Conservation (phyloP, 2,797 vertebrate species). For the Micromesistius poutassou region DNA sequence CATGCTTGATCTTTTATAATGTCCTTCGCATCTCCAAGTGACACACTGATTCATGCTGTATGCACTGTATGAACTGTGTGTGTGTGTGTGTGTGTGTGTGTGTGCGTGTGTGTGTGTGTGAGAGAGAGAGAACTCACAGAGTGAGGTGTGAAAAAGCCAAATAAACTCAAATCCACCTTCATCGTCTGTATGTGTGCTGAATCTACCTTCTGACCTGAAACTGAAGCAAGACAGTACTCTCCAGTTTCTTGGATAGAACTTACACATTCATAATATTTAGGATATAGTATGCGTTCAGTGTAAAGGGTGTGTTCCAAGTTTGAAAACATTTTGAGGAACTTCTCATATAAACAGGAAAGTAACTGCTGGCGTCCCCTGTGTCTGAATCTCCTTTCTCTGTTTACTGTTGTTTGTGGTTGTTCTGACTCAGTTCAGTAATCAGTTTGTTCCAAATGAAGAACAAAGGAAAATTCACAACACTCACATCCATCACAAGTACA, state of each 20-base stretch:
- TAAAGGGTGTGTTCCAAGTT: background rate
- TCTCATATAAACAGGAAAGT: conserved; percentile 12
- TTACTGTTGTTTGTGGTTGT: conserved; percentile 18
- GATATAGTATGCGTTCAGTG: background rate
- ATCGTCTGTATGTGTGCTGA: conserved; percentile 15
- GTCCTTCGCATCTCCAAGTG: conserved; percentile 50
- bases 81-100: background rate
- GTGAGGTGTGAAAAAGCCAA: background rate
- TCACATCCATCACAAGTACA: conserved; percentile 19
- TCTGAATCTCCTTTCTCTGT: conserved; percentile 20
- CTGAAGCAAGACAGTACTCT: background rate
- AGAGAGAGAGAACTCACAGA: background rate
- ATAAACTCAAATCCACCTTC: conserved; percentile 4
- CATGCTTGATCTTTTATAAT: conserved; percentile 23
- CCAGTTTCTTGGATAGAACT: background rate
- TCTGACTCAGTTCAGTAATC: conserved; percentile 55
- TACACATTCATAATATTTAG: background rate
- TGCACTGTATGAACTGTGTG: conserved; percentile 33
- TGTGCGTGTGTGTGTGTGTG: background rate
- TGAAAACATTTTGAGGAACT: background rate
- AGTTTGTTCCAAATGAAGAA: conserved; percentile 27
- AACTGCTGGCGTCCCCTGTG: conserved; percentile 5
- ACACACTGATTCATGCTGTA: conserved; percentile 44
- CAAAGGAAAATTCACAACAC: conserved; percentile 24
- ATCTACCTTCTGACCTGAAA: background rate